phyloP scores from a whole-genome alignment of 2,113 vertebrate genomes.

The Pseudopipra pipra region DNA sequence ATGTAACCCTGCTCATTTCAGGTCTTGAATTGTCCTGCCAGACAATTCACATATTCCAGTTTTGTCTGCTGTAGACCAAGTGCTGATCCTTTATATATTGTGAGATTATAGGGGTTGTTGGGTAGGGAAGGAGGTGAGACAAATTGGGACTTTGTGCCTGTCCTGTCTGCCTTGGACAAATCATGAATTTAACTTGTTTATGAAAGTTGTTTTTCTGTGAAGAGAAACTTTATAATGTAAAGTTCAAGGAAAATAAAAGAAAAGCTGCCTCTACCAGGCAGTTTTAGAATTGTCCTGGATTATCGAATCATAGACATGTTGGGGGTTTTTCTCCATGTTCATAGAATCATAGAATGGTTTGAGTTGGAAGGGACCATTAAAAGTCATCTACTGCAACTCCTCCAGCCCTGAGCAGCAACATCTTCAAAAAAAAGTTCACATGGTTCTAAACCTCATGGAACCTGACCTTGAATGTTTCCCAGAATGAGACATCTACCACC shows the following conservation, averaged over 20 bases:
- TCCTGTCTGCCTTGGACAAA: not conserved
- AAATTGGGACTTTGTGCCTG: not conserved
- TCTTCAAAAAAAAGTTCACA: not conserved
- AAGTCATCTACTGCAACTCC: not conserved
- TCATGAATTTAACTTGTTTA: not conserved
- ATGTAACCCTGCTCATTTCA: fast-evolving
- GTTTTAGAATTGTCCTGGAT: not conserved
- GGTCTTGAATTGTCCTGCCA: not conserved
- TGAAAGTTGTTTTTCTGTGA: not conserved
- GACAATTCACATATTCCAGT: not conserved
- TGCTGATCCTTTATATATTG: not conserved
- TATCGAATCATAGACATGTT: not conserved
- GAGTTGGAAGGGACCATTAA: not conserved
- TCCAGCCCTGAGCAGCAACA: not conserved
- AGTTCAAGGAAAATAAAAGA: not conserved
- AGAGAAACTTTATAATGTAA: not conserved
- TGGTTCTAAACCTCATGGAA: not conserved
- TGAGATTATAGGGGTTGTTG: not conserved
- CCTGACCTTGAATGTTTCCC: not conserved
- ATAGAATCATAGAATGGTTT: not conserved
- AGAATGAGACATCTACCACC: not conserved
- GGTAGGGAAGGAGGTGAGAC: not conserved
- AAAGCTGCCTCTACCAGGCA: not conserved
- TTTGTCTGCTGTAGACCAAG: not conserved
- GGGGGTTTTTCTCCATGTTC: fast-evolving